Conservation (phyloP, 1,140 invertebrate genomes). For the Drosophila sp. region DNA sequence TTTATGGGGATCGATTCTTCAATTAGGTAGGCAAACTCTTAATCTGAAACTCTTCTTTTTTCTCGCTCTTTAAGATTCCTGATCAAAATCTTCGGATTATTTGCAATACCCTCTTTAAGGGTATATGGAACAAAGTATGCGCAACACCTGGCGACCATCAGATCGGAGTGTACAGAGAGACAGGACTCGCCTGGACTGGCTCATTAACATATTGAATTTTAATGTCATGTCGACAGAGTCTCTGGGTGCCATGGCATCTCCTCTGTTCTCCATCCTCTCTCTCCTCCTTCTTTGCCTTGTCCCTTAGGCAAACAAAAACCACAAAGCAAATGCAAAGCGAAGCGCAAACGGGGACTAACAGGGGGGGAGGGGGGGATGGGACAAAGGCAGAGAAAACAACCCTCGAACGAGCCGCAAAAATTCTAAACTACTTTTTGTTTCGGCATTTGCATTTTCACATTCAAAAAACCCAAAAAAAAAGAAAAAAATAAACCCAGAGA, state of each 20-base stretch:
- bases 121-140: constrained; percentile 16
- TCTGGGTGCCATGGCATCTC: constrained; percentile 11
- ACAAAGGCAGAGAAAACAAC: constrained; percentile 42
- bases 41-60: background rate
- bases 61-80: background rate
- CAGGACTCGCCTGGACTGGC: constrained; percentile 15
- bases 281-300: background rate
- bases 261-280: background rate
- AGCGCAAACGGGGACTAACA: background rate
- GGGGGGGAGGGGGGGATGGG: background rate
- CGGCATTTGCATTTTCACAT: constrained; percentile 62
- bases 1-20: too few relatives aligned
- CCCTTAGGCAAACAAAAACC: constrained; percentile 32
- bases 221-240: constrained; percentile 60
- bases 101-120: background rate
- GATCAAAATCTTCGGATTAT: background rate
- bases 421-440: constrained; percentile 70
- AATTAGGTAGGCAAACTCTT: too few relatives aligned
- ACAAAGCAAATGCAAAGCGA: constrained; percentile 19
- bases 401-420: constrained; percentile 64
- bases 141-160: constrained; percentile 51
- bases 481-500: background rate
- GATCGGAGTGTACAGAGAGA: background rate
- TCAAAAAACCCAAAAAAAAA: constrained; percentile 31
- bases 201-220: constrained; percentile 78